Conservation (phyloP, 2,113 vertebrate genomes). For the Odontesthes bonariensis region DNA sequence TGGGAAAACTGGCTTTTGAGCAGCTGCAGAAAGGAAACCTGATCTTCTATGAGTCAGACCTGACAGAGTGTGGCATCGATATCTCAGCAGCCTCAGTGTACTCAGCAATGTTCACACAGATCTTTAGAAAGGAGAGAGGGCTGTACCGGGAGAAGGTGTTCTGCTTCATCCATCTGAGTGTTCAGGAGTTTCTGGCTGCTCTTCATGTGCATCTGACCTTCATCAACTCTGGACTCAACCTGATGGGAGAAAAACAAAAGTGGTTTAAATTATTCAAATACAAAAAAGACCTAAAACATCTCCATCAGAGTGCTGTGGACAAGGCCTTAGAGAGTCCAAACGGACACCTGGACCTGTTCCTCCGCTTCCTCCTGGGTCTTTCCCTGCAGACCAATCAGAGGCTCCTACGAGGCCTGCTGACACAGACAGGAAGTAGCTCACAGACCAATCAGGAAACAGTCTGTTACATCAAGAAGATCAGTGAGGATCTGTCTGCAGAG, state of each 20-base stretch:
- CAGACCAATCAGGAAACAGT: too few relatives aligned
- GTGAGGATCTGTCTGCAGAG: too few relatives aligned
- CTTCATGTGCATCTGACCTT: constrained; percentile 23
- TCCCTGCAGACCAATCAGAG: too few relatives aligned
- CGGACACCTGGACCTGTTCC: too few relatives aligned
- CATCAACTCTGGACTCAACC: too few relatives aligned
- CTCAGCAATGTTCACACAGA: constrained; percentile 43
- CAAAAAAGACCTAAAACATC: neutral
- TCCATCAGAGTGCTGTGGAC: too few relatives aligned
- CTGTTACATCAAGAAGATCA: too few relatives aligned
- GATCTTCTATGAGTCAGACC: constrained; percentile 48
- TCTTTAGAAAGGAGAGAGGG: constrained; percentile 40
- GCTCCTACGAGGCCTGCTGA: too few relatives aligned
- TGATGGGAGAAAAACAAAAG: too few relatives aligned
- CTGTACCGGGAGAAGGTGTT: constrained; percentile 29
- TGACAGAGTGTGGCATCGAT: constrained; percentile 17
- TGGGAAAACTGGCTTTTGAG: constrained; percentile 45
- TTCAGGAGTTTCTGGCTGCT: constrained; percentile 45
- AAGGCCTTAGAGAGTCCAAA: neutral
- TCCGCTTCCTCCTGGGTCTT: too few relatives aligned
- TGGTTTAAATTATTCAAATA: too few relatives aligned
- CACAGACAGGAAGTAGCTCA: too few relatives aligned
- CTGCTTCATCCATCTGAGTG: constrained; percentile 32
- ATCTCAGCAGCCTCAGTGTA: constrained; percentile 11
- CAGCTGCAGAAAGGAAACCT: constrained; percentile 39